Evolutionary conservation across 2,888 invertebrate genomes (phyloP).

Genomic region (Melitaea athalia): DNA sequence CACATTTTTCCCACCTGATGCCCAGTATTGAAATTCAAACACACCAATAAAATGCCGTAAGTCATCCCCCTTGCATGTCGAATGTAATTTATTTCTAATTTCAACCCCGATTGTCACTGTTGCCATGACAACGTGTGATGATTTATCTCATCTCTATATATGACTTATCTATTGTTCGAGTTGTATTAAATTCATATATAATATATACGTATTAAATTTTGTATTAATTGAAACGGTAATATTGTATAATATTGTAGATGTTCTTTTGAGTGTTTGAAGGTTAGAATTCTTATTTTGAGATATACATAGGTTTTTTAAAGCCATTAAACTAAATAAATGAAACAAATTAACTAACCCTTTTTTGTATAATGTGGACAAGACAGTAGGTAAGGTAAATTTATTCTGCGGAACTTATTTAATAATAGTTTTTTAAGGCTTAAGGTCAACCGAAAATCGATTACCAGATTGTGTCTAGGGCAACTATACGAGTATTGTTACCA

Average conservation of each 20-base stretch:
- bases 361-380: too few relatives aligned
- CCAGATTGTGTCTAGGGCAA: too few relatives aligned
- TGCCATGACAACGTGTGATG: constrained; percentile 52
- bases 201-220: not conserved
- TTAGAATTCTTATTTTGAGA: too few relatives aligned
- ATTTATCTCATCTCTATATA: constrained; percentile 52
- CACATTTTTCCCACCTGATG: constrained; percentile 64
- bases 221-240: not conserved
- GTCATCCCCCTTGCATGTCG: constrained; percentile 49
- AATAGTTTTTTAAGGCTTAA: too few relatives aligned
- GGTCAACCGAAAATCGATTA: too few relatives aligned
- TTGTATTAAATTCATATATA: constrained; percentile 21
- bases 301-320: too few relatives aligned
- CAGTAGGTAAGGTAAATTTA: too few relatives aligned
- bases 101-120: constrained; percentile 56
- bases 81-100: constrained; percentile 66
- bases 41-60: constrained; percentile 51
- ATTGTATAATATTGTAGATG: not conserved
- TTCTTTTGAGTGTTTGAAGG: too few relatives aligned
- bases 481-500: too few relatives aligned
- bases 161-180: constrained; percentile 41
- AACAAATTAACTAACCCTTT: too few relatives aligned
- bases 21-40: constrained; percentile 52
- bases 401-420: too few relatives aligned
- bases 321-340: too few relatives aligned